Evolutionary conservation across 2,888 invertebrate species (phyloP).

Genomic region (Eubasilissa splendida): DNA sequence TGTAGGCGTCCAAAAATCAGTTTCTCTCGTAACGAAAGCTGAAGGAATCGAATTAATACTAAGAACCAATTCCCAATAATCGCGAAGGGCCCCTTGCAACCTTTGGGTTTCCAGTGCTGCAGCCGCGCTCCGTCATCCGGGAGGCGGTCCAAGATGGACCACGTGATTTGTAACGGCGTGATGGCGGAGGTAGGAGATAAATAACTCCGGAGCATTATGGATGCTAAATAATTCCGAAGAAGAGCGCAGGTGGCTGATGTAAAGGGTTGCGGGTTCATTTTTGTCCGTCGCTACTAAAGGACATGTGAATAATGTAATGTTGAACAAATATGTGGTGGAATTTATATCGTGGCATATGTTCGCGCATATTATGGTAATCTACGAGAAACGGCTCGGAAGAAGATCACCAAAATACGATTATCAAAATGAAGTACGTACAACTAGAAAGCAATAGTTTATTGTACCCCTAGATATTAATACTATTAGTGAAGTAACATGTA

Average conservation of each 20-base stretch:
- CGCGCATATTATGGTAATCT: conserved; percentile 43
- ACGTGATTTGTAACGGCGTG: conserved; percentile 38
- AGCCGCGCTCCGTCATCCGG: conserved; percentile 15
- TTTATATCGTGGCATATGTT: conserved; percentile 36
- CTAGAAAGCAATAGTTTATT: neutral
- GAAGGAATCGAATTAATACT: no score
- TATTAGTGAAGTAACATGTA: no score
- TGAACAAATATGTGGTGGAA: conserved; percentile 29
- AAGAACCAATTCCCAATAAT: no score
- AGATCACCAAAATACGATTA: conserved; percentile 30
- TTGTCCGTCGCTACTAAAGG: conserved; percentile 14
- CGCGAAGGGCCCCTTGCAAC: neutral
- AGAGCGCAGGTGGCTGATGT: conserved; percentile 45
- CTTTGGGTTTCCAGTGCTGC: neutral
- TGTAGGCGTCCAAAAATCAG: no score
- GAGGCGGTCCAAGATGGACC: conserved; percentile 34
- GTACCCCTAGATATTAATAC: no score
- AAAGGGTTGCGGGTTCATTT: conserved; percentile 16
- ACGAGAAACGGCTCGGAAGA: neutral
- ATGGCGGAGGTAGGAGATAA: conserved; percentile 19
- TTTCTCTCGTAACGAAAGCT: no score
- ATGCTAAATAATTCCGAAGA: conserved; percentile 50
- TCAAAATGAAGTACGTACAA: neutral
- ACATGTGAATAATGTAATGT: conserved; percentile 26
- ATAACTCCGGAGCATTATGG: conserved; percentile 39